phyloP scores from a whole-genome alignment of 2,888 invertebrate genomes.

The Melikaiella ostensackeni region DNA sequence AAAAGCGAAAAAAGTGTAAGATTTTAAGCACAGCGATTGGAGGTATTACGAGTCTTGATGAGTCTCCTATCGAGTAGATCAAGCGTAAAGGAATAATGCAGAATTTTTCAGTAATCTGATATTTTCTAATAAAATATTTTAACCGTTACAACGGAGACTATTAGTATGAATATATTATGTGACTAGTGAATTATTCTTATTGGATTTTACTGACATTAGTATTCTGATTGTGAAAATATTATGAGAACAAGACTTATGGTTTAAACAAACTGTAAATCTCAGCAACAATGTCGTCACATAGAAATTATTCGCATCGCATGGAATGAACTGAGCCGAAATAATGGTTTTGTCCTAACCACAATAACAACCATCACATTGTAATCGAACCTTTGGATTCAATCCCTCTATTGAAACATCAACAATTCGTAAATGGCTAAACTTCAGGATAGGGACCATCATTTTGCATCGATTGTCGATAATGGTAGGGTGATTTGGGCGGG shows the following conservation, averaged over 20 bases:
- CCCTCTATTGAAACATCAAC: background rate
- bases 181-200: background rate
- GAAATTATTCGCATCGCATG: background rate
- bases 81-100: background rate
- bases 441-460: background rate
- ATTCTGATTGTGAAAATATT: background rate
- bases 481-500: background rate
- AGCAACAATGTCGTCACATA: background rate
- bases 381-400: background rate
- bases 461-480: background rate
- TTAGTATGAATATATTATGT: no score
- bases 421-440: background rate
- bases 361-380: background rate
- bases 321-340: background rate
- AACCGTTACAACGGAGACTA: background rate
- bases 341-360: conserved; percentile 12
- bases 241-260: background rate
- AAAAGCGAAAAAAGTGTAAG: conserved; percentile 24
- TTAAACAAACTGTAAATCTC: background rate
- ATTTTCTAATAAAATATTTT: conserved; percentile 6
- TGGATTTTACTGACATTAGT: background rate
- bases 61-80: conserved; percentile 4
- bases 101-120: conserved; percentile 5
- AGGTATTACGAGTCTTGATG: conserved; percentile 10
- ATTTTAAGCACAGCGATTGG: conserved; percentile 7